Evolutionary conservation across 2,797 vertebrate species (phyloP).

Genomic region (Dendrocincla fuliginosa): DNA sequence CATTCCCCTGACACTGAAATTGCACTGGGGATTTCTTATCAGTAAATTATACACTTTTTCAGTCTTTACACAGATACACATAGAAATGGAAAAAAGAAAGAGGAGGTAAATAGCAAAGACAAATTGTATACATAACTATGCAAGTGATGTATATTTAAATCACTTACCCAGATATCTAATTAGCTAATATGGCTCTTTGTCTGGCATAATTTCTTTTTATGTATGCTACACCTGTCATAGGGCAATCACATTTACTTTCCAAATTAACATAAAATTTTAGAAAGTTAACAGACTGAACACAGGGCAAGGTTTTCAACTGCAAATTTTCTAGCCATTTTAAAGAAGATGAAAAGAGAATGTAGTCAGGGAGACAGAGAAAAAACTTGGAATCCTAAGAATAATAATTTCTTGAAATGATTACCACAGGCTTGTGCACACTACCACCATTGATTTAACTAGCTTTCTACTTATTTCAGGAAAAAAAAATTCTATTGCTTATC

Average conservation of each 20-base stretch:
- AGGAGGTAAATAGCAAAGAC: background rate
- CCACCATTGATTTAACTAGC: background rate
- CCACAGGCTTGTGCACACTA: background rate
- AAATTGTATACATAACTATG: background rate
- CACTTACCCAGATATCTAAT: background rate
- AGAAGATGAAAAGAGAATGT: background rate
- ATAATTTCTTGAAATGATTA: background rate
- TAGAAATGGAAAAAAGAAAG: background rate
- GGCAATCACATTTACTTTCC: background rate
- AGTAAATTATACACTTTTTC: background rate
- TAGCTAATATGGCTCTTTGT: background rate
- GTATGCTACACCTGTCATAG: background rate
- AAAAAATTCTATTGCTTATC: background rate
- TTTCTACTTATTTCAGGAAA: background rate
- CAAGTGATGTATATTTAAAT: background rate
- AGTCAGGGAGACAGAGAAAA: background rate
- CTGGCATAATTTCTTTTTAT: background rate
- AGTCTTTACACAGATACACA: background rate
- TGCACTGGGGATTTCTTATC: background rate
- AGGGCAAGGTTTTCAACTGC: background rate
- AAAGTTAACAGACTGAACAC: background rate
- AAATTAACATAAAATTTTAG: background rate
- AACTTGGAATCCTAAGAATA: background rate
- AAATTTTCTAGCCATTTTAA: background rate
- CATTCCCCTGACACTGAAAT: background rate